Base-by-base conservation (phyloP, 2,888 invertebrate genomes). In the Neocrepidodera transversa region DNA sequence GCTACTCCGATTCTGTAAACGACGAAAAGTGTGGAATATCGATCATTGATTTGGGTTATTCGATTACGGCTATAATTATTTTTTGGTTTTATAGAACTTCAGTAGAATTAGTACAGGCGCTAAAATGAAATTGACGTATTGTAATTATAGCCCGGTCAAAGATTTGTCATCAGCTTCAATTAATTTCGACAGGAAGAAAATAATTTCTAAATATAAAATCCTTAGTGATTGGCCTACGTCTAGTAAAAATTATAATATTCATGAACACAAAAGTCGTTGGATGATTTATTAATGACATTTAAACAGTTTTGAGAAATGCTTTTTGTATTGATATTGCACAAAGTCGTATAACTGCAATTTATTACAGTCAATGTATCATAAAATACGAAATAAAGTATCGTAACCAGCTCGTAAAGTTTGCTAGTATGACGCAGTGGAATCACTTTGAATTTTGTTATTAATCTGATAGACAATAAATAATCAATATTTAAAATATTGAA, bases 381-480 rank as follows among this genome's bases (percentile, higher is more conserved):
- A 50, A 56, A 56, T 56, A 49, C 42, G 28, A 48, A 48, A 54
- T 49, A 54, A 59, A 54, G 35, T 53, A 49, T 52, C 40, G 18
- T 54, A 49, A 59, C 59, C 43, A 36, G 32, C 23, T 59, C 59
- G 53, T 59, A 59, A 59, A 53, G 23, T 57, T 50, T 8, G 30
- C 32, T 56, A 16, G 42, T 42, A 30, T 36, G 36, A 47, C 35
- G 42, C n/a, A n/a, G n/a, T n/a, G n/a, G n/a, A n/a, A n/a, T n/a
- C n/a, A n/a, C n/a, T n/a, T 42, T 49, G 23, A 18, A 40, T 50
- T 32, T 23, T 42, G 18, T n/a, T n/a, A n/a, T n/a, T n/a, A n/a
- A n/a, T n/a, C n/a, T n/a, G n/a, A n/a, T n/a, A n/a, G n/a, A n/a
- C n/a, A n/a, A n/a, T n/a, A n/a, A n/a, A n/a, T n/a, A n/a, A n/a